These are phyloP conservation scores for Gymnogyps californianus DNA, from an alignment of 2,113 vertebrate species.

Conservation along the genomic window DNA sequence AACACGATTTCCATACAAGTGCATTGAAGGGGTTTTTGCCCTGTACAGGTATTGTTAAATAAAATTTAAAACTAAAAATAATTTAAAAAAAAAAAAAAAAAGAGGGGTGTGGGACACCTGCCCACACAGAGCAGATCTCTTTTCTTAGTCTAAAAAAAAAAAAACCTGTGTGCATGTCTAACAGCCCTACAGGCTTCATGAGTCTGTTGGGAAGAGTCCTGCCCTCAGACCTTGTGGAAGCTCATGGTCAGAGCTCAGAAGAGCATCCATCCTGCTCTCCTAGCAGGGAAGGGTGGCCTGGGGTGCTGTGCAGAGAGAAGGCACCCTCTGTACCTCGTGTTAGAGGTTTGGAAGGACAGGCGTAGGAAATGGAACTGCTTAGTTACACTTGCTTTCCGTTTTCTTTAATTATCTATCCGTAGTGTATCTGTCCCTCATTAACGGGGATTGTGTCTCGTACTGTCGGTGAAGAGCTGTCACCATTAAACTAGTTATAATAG, in stretches of 20 bases:
- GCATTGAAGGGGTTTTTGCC: neutral
- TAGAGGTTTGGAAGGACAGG: neutral
- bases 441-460: neutral
- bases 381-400: neutral
- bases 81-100: neutral
- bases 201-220: neutral
- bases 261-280: neutral
- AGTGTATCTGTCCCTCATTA: neutral
- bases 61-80: neutral
- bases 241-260: neutral
- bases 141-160: neutral
- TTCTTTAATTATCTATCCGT: neutral
- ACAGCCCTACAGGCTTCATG: neutral
- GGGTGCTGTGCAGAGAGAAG: neutral
- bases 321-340: neutral
- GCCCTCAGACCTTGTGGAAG: neutral
- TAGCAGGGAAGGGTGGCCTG: neutral
- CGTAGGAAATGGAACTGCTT: neutral
- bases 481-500: neutral
- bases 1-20: neutral
- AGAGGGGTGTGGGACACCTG: neutral
- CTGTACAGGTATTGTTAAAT: neutral
- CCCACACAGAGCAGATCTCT: neutral
- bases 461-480: neutral
- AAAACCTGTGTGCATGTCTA: too few species aligned